phyloP scores from a whole-genome alignment of 2,888 invertebrate genomes.

The Xanthostigma xanthostigma region DNA sequence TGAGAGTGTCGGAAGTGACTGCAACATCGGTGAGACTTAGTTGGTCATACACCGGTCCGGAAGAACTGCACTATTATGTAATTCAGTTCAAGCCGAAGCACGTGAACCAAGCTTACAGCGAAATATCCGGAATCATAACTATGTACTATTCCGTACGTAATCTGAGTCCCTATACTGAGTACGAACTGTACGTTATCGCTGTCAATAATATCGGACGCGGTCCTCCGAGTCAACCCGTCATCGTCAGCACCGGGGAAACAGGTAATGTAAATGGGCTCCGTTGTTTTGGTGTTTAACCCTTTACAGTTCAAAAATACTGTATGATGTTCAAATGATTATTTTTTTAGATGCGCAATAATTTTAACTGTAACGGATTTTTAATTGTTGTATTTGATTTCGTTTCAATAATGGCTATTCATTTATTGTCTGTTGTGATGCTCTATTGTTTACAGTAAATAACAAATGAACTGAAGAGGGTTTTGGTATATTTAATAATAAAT shows the following conservation, averaged over 20 bases:
- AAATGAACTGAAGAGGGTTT: too few relatives aligned
- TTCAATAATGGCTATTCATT: too few relatives aligned
- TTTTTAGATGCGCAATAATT: too few relatives aligned
- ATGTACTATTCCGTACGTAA: conserved; percentile 84
- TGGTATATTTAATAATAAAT: too few relatives aligned
- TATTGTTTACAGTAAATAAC: too few relatives aligned
- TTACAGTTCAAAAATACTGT: too few relatives aligned
- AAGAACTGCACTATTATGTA: conserved; percentile 89
- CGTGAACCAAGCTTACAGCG: conserved; percentile 80
- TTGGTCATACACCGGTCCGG: conserved; percentile 82
- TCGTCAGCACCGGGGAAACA: conserved; percentile 92
- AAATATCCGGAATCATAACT: conserved; percentile 84
- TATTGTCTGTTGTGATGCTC: too few relatives aligned
- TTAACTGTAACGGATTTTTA: too few relatives aligned
- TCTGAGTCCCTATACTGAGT: conserved; percentile 86
- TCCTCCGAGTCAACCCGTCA: conserved; percentile 71
- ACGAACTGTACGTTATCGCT: conserved; percentile 91
- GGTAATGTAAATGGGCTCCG: conserved; percentile 42
- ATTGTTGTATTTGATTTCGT: too few relatives aligned
- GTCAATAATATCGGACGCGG: conserved; percentile 91
- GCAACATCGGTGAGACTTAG: conserved; percentile 83
- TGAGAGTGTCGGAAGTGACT: conserved; percentile 84
- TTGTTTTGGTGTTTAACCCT: too few relatives aligned
- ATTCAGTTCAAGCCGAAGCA: conserved; percentile 94
- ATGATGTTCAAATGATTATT: too few relatives aligned